A percentile compares a stretch with the other conserved stretches of the same genome.
Evolutionary conservation across 2,888 invertebrate genomes (phyloP).

Genomic region (Caenorhabditis wallacei): DNA sequence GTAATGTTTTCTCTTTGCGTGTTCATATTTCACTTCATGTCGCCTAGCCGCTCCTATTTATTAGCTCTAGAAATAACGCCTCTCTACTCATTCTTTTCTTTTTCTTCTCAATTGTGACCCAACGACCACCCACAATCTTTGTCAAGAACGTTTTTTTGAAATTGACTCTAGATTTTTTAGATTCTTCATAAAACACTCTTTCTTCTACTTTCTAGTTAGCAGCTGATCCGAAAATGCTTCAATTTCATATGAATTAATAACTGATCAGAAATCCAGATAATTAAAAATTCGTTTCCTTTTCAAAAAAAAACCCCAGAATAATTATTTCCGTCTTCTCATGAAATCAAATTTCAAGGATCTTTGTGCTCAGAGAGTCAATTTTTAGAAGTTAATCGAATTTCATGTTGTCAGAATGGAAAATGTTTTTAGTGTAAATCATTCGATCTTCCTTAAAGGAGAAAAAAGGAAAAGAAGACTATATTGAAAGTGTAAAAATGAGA

Average conservation of each 20-base stretch:
- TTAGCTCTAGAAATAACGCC: not conserved
- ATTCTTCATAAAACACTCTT: no score
- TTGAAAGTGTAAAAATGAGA: conserved; percentile 23
- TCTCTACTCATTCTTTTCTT: conserved; percentile 18
- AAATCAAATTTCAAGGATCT: conserved; percentile 21
- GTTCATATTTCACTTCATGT: conserved; percentile 32
- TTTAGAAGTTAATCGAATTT: conserved; percentile 31
- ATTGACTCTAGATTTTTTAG: no score
- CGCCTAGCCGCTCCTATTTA: conserved; percentile 2
- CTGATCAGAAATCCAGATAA: no score
- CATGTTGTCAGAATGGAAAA: not conserved
- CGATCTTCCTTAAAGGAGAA: conserved; percentile 7
- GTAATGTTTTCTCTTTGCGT: conserved; percentile 18
- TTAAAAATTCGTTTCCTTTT: no score
- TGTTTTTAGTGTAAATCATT: conserved; percentile 9
- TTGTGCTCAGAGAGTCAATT: conserved; percentile 1
- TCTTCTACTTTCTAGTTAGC: no score
- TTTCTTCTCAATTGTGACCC: not conserved
- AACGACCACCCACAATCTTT: not conserved
- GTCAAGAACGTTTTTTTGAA: no score
- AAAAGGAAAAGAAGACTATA: not conserved
- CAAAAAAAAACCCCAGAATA: no score
- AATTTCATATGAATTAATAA: no score
- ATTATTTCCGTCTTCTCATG: no score
- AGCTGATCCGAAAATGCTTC: no score